Conservation (phyloP, 2,797 vertebrate species). For the Amblyraja radiata region DNA sequence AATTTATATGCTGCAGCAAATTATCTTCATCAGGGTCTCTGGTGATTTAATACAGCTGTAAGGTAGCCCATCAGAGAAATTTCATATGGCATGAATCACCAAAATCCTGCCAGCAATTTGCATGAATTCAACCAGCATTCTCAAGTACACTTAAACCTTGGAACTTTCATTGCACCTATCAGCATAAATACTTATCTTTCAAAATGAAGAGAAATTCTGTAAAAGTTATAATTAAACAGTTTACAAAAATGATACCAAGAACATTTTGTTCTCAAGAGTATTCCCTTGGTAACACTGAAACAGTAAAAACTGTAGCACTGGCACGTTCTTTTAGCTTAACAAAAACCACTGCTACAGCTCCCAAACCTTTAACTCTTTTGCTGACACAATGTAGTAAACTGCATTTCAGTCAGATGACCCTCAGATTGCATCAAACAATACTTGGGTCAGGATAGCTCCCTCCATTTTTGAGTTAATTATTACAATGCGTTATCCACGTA, state of each 20-base stretch:
- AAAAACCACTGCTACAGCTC: conserved; percentile 1
- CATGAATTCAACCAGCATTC: neutral
- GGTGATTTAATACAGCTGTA: conserved; percentile 34
- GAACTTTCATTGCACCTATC: conserved; percentile 2
- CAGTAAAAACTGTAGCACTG: conserved; percentile 15
- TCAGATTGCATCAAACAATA: neutral
- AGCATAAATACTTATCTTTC: conserved; percentile 19
- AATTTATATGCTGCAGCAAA: conserved; percentile 19
- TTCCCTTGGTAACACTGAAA: conserved; percentile 34
- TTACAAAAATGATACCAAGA: conserved; percentile 29
- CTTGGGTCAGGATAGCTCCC: neutral
- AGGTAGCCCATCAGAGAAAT: conserved; percentile 21
- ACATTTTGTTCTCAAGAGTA: conserved; percentile 33
- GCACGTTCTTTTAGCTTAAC: conserved; percentile 20
- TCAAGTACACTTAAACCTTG: neutral
- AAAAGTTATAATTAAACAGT: conserved; percentile 27
- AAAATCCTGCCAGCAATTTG: conserved; percentile 15
- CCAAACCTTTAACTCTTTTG: conserved; percentile 30
- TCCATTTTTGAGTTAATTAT: neutral
- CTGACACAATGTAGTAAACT: neutral
- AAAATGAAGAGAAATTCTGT: conserved; percentile 18
- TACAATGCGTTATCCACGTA: neutral
- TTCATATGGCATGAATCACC: conserved; percentile 35
- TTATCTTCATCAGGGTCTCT: conserved; percentile 27
- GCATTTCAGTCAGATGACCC: neutral